phyloP scores from a whole-genome alignment of 2,113 vertebrate species.

The Pachycephala philippinensis region DNA sequence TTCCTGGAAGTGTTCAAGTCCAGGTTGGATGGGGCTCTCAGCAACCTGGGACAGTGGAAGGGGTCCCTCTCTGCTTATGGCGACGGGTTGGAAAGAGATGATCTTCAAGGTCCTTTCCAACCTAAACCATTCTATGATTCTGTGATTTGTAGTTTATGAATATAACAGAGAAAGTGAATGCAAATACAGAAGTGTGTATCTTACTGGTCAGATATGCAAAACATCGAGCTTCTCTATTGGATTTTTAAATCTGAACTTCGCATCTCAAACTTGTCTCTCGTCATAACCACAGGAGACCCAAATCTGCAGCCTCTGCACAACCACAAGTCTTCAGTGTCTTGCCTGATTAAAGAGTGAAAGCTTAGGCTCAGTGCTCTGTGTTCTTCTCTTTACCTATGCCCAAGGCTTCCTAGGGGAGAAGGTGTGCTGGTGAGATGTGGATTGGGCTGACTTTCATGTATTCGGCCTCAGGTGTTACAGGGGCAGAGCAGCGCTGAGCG shows the following conservation, averaged over 20 bases:
- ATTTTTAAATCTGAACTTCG: conserved; percentile 3
- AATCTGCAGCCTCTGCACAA: background rate
- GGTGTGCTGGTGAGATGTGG: background rate
- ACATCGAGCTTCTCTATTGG: background rate
- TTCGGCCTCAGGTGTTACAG: background rate
- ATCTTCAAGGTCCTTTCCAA: background rate
- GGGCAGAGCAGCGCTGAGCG: background rate
- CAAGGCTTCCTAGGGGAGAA: background rate
- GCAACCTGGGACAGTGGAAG: background rate
- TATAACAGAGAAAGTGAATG: background rate
- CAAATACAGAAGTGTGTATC: background rate
- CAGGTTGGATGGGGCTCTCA: background rate
- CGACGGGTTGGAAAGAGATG: too few relatives aligned
- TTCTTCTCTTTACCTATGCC: background rate
- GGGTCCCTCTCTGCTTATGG: background rate
- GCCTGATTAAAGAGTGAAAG: background rate
- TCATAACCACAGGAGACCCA: conserved; percentile 32
- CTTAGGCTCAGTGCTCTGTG: background rate
- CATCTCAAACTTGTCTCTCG: conserved; percentile 1
- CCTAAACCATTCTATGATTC: background rate
- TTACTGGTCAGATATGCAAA: background rate
- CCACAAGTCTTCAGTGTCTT: background rate
- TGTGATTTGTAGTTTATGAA: background rate
- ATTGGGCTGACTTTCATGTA: background rate
- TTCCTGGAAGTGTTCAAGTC: background rate